These are phyloP conservation scores for Sarcophaga rosellei DNA, from an alignment of 2,888 invertebrate species.

Conservation along the genomic window DNA sequence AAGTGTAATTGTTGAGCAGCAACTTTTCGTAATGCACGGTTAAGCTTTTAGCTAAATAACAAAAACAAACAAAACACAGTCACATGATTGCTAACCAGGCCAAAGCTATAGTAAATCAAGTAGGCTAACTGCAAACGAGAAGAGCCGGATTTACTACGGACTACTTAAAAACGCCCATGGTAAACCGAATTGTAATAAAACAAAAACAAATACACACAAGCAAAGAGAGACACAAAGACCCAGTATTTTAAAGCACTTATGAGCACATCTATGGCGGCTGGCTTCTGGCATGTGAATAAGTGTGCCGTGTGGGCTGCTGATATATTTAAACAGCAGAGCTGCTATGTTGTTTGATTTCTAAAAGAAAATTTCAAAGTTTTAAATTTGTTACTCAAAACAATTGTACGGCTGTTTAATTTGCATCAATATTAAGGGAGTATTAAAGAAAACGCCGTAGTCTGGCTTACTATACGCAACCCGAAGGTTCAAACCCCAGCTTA, in stretches of 20 bases:
- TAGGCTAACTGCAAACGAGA: background rate
- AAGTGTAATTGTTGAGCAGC: background rate
- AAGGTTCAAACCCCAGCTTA: too few species aligned
- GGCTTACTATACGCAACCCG: too few species aligned
- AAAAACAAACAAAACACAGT: background rate
- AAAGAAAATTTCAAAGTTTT: too few species aligned
- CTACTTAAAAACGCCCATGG: slow-evolving; percentile 47
- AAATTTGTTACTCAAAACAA: too few species aligned
- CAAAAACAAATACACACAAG: background rate
- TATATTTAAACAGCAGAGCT: slow-evolving; percentile 9
- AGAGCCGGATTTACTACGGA: slow-evolving; percentile 36
- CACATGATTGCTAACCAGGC: slow-evolving; percentile 39
- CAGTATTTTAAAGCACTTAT: background rate
- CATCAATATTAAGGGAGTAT: too few species aligned
- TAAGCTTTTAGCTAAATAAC: slow-evolving; percentile 33
- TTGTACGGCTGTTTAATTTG: too few species aligned
- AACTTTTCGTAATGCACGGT: slow-evolving; percentile 65
- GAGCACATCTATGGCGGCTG: background rate
- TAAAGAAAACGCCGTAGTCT: too few species aligned
- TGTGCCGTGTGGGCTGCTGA: background rate
- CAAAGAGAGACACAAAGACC: slow-evolving; percentile 16
- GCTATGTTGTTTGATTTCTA: slow-evolving; percentile 6
- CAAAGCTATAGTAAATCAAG: slow-evolving; percentile 23
- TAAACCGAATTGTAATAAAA: slow-evolving; percentile 44
- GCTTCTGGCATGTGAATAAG: background rate